These are phyloP conservation scores for Pluvianellus socialis DNA, from an alignment of 2,113 vertebrate species.

Conservation along the genomic window DNA sequence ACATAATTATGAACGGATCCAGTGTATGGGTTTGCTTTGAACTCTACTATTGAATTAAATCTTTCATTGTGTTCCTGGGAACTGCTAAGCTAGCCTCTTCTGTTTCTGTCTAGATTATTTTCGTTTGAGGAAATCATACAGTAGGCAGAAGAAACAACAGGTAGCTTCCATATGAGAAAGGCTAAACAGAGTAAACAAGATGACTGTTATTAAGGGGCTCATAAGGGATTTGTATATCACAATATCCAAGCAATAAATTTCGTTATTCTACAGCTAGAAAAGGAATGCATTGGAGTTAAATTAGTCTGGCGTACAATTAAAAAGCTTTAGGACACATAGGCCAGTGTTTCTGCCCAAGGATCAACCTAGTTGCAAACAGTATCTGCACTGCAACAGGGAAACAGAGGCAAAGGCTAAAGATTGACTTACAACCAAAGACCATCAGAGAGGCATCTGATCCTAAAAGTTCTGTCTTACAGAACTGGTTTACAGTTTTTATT, in stretches of 20 bases:
- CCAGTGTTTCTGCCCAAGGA: background rate
- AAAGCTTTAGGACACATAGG: background rate
- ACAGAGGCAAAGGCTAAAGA: background rate
- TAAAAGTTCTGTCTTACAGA: background rate
- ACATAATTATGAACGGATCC: background rate
- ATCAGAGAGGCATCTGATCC: background rate
- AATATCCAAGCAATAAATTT: background rate
- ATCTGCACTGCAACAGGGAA: background rate
- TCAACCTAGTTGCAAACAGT: background rate
- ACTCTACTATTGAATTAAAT: background rate
- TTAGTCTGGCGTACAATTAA: background rate
- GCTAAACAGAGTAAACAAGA: background rate
- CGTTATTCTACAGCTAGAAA: background rate
- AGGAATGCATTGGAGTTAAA: background rate
- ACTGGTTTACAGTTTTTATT: background rate
- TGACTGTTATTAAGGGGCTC: background rate
- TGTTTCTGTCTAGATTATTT: background rate
- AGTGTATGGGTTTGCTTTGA: background rate
- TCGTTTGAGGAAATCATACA: background rate
- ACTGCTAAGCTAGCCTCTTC: background rate
- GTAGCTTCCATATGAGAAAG: background rate
- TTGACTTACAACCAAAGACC: background rate
- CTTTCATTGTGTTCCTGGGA: background rate
- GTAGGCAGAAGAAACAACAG: background rate
- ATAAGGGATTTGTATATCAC: background rate